phyloP scores from a whole-genome alignment of 2,113 vertebrate genomes.

The Pollimyrus isidori region DNA sequence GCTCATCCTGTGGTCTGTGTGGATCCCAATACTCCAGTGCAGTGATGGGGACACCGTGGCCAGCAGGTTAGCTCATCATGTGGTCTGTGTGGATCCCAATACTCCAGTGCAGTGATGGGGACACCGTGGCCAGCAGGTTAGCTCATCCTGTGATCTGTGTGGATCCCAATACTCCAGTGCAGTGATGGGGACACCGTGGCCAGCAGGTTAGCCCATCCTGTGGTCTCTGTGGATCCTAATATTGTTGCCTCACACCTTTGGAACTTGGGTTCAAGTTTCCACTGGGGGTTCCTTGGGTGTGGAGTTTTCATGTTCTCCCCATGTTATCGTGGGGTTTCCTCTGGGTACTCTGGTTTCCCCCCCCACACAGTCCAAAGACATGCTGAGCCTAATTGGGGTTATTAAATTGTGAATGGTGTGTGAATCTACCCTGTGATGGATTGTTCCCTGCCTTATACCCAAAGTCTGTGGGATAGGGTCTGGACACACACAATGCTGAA shows the following conservation, averaged over 20 bases:
- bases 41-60: background rate
- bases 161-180: no score
- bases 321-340: background rate
- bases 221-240: background rate
- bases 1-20: background rate
- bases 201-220: background rate
- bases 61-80: no score
- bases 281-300: background rate
- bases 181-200: background rate
- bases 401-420: background rate
- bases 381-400: background rate
- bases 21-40: background rate
- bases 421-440: background rate
- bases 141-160: no score
- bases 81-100: no score
- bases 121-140: no score
- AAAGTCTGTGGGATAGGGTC: background rate
- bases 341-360: background rate
- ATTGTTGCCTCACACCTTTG: background rate
- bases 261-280: background rate
- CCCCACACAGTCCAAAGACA: background rate
- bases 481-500: background rate
- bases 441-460: background rate
- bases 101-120: no score
- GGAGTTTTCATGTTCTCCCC: background rate